Conservation (phyloP, 2,888 invertebrate species). For the Epirrita christyi region DNA sequence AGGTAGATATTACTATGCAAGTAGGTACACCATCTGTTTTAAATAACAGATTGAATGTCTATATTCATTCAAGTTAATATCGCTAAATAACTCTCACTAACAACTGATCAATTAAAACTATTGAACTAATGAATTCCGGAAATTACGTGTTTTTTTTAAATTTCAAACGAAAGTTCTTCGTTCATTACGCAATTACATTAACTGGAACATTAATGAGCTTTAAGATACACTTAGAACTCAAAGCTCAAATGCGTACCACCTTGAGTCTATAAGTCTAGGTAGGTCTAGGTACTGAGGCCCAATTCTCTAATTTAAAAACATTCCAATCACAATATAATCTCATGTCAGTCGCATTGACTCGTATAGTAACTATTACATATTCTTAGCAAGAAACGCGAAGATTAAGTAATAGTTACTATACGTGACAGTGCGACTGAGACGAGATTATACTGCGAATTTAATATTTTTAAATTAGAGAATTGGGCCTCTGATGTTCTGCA, state of each 20-base stretch:
- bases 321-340: too few relatives aligned
- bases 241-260: neutral
- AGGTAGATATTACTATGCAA: constrained; percentile 14
- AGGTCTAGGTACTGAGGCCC: too few relatives aligned
- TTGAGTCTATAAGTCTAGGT: too few relatives aligned
- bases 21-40: neutral
- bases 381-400: too few relatives aligned
- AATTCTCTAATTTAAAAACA: too few relatives aligned
- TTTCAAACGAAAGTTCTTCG: constrained; percentile 3
- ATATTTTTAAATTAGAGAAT: too few relatives aligned
- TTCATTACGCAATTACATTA: constrained; percentile 12
- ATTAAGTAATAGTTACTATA: too few relatives aligned
- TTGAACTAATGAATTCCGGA: constrained; percentile 15
- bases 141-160: neutral
- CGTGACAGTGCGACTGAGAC: too few relatives aligned
- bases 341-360: too few relatives aligned
- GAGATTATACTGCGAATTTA: too few relatives aligned
- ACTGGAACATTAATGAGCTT: neutral
- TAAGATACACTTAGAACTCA: neutral
- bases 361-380: too few relatives aligned
- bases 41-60: neutral
- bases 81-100: neutral
- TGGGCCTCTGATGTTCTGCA: neutral
- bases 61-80: neutral
- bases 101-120: constrained; percentile 14